Percentiles rank a stretch among this genome's conserved stretches.
phyloP scores from a whole-genome alignment of 2,888 invertebrate species.

The Muscina levida region DNA sequence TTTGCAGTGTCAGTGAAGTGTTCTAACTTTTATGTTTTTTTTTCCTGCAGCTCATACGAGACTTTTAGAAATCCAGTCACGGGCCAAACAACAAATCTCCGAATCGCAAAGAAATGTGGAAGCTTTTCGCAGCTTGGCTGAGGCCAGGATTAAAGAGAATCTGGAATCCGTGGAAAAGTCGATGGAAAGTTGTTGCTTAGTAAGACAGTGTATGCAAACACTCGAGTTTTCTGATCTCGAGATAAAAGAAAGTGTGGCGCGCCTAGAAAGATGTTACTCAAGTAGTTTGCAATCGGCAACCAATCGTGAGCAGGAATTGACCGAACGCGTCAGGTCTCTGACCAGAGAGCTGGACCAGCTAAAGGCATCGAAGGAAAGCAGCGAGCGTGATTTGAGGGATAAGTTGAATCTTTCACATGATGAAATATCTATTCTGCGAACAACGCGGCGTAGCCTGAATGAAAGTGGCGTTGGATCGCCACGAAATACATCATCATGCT shows the following conservation, averaged over 20 bases:
- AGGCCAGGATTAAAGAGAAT: conserved; percentile 73
- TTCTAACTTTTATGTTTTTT: neutral
- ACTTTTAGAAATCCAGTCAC: conserved; percentile 78
- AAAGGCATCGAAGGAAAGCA: conserved; percentile 73
- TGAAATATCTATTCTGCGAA: conserved; percentile 76
- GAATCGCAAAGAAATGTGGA: conserved; percentile 74
- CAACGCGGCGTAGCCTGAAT: conserved; percentile 67
- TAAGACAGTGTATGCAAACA: conserved; percentile 72
- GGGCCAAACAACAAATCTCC: conserved; percentile 74
- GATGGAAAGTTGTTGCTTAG: conserved; percentile 72
- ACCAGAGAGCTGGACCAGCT: conserved; percentile 75
- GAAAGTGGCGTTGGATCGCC: conserved; percentile 81
- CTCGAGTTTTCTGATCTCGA: conserved; percentile 73
- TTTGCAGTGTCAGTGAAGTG: neutral
- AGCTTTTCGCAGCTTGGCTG: conserved; percentile 72
- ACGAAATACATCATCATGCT: conserved; percentile 72
- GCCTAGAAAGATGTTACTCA: conserved; percentile 72
- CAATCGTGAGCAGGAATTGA: conserved; percentile 75
- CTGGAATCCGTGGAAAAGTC: conserved; percentile 79
- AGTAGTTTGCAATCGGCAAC: conserved; percentile 71
- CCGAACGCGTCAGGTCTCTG: conserved; percentile 74
- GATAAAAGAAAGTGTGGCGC: conserved; percentile 72
- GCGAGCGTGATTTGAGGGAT: conserved; percentile 77
- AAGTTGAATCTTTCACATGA: conserved; percentile 77
- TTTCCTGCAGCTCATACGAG: conserved; percentile 82